Evolutionary conservation across 2,888 invertebrate genomes (phyloP), one percentile per base, ranked within the genome.

Genomic region (Hyalella azteca): DNA sequence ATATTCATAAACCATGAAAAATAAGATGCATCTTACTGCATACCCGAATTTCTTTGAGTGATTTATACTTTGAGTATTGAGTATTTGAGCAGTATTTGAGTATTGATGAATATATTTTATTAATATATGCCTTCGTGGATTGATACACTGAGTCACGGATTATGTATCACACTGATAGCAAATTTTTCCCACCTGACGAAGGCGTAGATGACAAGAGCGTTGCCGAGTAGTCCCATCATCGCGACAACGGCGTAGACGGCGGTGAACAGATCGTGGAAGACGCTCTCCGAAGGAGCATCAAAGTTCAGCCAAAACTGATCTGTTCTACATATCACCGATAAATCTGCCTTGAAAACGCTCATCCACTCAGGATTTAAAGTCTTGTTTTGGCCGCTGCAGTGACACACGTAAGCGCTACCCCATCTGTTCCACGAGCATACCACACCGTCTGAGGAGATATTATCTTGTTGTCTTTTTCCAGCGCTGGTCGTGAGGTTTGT

Each of bases 301-400:
- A 92, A 94, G 85, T 90, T 88, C 84, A 94, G 88, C 94, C 94
- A 94, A 87, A 93, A 92, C 0, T 90, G 89, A 88, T 93, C 92
- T 82, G 94, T 86, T 36, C 90, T 87, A 80, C 89, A 86, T 85
- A 92, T 29, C 54, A 54, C 54, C 19, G 54, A 5, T 13, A 54
- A 22, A 54, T 54, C 54, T 26, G 54, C 22, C 7, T 29, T 22
- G 54, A 54, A 54, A 22, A 54, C 54, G 1, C 1, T 22, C 29
- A 54, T 22, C 54, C 54, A 54, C 7, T 22, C 54, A 3, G 54
- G 29, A 29, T 26, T 13, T 11, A 54, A 13, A 22, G 54, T 54
- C 26, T 54, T 54, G 54, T 54, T 54, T 22, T 22, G 26, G 29
- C 26, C 9, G 4, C 26, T 7, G 29, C 54, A 54, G 19, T 22